Percentiles rank a stretch among this genome's conserved stretches.
These are phyloP conservation scores for Leucosticte australis DNA, from an alignment of 2,113 vertebrate species.

Conservation along the genomic window DNA sequence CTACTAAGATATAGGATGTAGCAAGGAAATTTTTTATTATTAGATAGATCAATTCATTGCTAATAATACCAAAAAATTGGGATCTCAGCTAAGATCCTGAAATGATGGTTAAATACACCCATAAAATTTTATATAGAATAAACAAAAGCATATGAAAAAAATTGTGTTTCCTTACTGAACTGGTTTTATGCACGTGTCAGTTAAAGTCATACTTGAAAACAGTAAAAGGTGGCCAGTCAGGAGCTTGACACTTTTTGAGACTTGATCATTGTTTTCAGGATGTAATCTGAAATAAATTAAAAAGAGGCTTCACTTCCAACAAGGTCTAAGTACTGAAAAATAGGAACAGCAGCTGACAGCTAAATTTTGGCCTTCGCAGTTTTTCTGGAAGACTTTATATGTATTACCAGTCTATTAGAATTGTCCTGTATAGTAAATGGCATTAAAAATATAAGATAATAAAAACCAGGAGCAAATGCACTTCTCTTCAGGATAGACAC, in stretches of 20 bases:
- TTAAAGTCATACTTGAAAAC: not conserved
- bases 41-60: not conserved
- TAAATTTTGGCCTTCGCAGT: not conserved
- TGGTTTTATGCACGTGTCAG: not conserved
- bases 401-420: not conserved
- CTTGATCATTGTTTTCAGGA: not conserved
- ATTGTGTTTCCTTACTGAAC: not conserved
- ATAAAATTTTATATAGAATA: not conserved
- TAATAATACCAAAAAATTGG: not conserved
- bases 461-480: not conserved
- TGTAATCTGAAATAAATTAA: not conserved
- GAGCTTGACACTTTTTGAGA: not conserved
- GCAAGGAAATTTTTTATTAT: rapidly evolving
- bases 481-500: not conserved
- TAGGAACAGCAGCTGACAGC: not conserved
- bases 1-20: not conserved
- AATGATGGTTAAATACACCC: not conserved
- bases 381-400: not conserved
- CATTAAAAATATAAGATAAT: not conserved
- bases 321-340: not conserved
- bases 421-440: not conserved
- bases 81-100: not conserved
- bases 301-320: not conserved
- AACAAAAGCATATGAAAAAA: not conserved
- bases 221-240: not conserved